phyloP scores from a whole-genome alignment of 2,888 invertebrate species.

The Metopia argyrocephala region DNA sequence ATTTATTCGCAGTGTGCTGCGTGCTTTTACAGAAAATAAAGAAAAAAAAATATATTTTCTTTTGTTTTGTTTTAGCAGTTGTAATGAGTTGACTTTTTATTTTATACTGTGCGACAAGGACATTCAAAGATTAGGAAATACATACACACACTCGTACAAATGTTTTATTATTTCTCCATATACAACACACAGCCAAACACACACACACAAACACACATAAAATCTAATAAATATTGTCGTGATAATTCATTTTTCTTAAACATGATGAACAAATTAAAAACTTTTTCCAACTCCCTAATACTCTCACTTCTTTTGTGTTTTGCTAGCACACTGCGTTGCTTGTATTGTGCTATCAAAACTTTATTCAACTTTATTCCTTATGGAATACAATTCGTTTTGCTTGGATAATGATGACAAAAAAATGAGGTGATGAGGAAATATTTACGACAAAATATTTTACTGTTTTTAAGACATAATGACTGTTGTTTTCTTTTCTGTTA shows the following conservation, averaged over 20 bases:
- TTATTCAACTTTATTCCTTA: not conserved
- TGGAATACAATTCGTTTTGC: not conserved
- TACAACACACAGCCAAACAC: no score
- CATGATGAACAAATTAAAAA: slow-evolving; percentile 55
- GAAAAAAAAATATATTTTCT: no score
- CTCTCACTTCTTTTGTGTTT: not conserved
- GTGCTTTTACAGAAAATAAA: no score
- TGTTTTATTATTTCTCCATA: no score
- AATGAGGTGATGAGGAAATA: not conserved
- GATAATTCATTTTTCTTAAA: slow-evolving; percentile 46
- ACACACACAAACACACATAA: not conserved
- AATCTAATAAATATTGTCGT: slow-evolving; percentile 42
- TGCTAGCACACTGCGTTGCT: not conserved
- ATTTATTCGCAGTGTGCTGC: slow-evolving; percentile 9
- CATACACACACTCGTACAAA: not conserved
- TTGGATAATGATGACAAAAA: not conserved
- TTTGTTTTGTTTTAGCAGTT: not conserved
- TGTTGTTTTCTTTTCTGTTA: slow-evolving; percentile 19
- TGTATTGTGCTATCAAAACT: no score
- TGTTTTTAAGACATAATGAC: slow-evolving; percentile 23
- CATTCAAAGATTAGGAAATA: no score
- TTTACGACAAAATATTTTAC: slow-evolving; percentile 25
- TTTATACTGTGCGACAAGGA: not conserved
- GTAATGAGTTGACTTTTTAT: slow-evolving; percentile 46
- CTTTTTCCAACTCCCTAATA: slow-evolving; percentile 30